Percentiles rank a stretch among this genome's conserved stretches.
phyloP scores from a whole-genome alignment of 1,140 invertebrate species.

The Brachionus plicatilis region DNA sequence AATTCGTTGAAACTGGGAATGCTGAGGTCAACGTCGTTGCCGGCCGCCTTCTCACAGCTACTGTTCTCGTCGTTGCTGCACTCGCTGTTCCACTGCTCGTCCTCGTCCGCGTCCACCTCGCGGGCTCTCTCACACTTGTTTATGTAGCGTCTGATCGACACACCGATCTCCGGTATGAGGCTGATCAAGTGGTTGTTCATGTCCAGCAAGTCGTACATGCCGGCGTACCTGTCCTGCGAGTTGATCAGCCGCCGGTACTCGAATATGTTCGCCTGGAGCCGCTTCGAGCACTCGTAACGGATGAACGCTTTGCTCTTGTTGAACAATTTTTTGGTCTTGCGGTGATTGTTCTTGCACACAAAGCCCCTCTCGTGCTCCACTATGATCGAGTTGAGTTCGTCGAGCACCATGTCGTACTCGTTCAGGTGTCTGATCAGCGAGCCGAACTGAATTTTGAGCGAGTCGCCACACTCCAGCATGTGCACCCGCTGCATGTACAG shows the following conservation, averaged over 20 bases:
- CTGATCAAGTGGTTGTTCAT: conserved; percentile 39
- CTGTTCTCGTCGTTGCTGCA: conserved; percentile 16
- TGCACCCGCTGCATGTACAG: neutral
- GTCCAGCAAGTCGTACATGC: conserved; percentile 33
- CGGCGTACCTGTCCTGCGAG: conserved; percentile 36
- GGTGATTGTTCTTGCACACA: conserved; percentile 31
- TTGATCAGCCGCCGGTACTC: conserved; percentile 15
- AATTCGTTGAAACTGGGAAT: conserved; percentile 20
- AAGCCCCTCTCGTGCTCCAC: conserved; percentile 7
- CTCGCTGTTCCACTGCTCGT: conserved; percentile 5
- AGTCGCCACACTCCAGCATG: neutral
- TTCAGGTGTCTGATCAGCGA: neutral
- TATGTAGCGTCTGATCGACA: conserved; percentile 36
- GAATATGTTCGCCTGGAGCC: conserved; percentile 30
- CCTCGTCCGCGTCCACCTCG: neutral
- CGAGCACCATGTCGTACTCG: neutral
- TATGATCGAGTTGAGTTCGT: conserved; percentile 19
- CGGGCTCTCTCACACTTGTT: conserved; percentile 23
- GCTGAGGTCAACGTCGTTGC: neutral
- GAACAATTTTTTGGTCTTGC: conserved; percentile 20
- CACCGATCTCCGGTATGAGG: conserved; percentile 19
- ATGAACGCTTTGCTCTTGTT: conserved; percentile 36
- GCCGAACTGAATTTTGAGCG: neutral
- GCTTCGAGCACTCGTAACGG: conserved; percentile 6
- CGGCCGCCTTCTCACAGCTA: neutral